Conservation (phyloP, 1,140 invertebrate genomes). For the Hylaeus volcanicus region DNA sequence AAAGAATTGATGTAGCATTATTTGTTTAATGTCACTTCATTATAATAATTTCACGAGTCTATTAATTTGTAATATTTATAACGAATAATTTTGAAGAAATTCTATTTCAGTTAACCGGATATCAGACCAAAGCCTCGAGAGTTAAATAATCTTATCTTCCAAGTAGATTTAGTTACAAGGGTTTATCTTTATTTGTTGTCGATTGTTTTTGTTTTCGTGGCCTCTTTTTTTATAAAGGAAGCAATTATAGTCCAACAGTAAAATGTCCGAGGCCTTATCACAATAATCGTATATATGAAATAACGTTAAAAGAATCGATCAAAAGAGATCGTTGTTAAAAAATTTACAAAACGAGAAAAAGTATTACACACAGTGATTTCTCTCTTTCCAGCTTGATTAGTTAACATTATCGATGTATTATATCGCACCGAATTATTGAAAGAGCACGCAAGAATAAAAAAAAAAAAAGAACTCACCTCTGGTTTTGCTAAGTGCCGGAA, state of each 20-base stretch:
- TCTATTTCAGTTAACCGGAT: slow-evolving; percentile 22
- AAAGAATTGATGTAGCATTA: slow-evolving; percentile 70
- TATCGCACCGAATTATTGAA: slow-evolving; percentile 47
- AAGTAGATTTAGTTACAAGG: slow-evolving; percentile 24
- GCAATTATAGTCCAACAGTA: slow-evolving; percentile 64
- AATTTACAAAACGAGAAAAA: slow-evolving; percentile 38
- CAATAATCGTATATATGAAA: slow-evolving; percentile 70
- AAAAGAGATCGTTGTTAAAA: slow-evolving; percentile 53
- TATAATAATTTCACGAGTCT: slow-evolving; percentile 72
- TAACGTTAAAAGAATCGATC: slow-evolving; percentile 67
- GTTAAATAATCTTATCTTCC: slow-evolving; percentile 20
- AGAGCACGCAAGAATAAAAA: slow-evolving; percentile 35
- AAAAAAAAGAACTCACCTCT: slow-evolving; percentile 32
- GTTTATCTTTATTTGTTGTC: not conserved
- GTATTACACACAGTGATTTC: slow-evolving; percentile 49
- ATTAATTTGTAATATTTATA: slow-evolving; percentile 72
- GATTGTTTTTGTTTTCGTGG: slow-evolving; percentile 20
- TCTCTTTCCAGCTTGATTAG: slow-evolving; percentile 37
- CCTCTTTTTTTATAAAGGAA: slow-evolving; percentile 16
- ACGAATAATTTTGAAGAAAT: slow-evolving; percentile 72
- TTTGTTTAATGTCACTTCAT: slow-evolving; percentile 74
- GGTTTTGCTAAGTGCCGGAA: slow-evolving; percentile 54
- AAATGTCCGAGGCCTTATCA: slow-evolving; percentile 78
- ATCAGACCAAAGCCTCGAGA: slow-evolving; percentile 46
- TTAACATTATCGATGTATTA: slow-evolving; percentile 46